Evolutionary conservation across 2,888 invertebrate genomes (phyloP).

Genomic region (Pyrocoelia pectoralis): DNA sequence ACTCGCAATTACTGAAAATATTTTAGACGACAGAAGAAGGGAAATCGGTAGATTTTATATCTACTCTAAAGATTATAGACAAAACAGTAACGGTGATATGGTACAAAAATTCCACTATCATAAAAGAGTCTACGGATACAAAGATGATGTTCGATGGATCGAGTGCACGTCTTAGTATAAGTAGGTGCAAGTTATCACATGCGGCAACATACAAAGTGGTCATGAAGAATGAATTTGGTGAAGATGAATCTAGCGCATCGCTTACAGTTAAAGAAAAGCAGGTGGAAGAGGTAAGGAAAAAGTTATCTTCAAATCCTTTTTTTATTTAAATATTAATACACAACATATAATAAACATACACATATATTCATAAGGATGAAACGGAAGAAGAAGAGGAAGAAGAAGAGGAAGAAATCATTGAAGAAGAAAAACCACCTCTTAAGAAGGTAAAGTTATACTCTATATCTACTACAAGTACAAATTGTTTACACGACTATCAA

Average conservation of each 20-base stretch:
- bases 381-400: constrained; percentile 44
- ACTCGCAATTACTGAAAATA: background rate
- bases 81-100: constrained; percentile 84
- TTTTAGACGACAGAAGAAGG: constrained; percentile 72
- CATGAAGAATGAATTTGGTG: constrained; percentile 90
- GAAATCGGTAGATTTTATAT: constrained; percentile 80
- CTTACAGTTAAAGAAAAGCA: constrained; percentile 75
- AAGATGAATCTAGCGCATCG: constrained; percentile 86
- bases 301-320: background rate
- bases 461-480: constrained; percentile 8
- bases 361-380: constrained; percentile 27
- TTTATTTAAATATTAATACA: constrained; percentile 1
- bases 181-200: constrained; percentile 75
- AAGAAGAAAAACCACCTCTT: constrained; percentile 58
- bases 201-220: constrained; percentile 85
- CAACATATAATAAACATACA: constrained; percentile 5
- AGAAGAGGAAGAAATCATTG: constrained; percentile 61
- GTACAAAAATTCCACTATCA: constrained; percentile 82
- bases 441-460: constrained; percentile 18
- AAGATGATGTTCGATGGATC: constrained; percentile 86
- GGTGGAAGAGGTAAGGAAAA: constrained; percentile 25
- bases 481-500: no score
- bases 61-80: constrained; percentile 77
- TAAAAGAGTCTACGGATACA: constrained; percentile 79
- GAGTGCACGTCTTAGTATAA: constrained; percentile 80